Evolutionary conservation across 2,113 vertebrate species (phyloP).

Genomic region (Tautogolabrus adspersus): DNA sequence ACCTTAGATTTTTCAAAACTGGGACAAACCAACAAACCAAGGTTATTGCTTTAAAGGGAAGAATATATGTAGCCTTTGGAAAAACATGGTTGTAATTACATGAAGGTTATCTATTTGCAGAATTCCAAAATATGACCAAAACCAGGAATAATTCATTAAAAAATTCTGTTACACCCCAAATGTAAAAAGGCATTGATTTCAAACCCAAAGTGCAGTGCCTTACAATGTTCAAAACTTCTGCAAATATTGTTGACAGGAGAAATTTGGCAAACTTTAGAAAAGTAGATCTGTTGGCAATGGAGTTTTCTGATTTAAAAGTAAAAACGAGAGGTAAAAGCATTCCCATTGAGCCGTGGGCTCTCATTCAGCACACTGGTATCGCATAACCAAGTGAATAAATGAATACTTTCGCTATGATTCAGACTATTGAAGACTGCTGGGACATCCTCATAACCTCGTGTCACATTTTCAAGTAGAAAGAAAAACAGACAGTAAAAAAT

Average conservation of each 20-base stretch:
- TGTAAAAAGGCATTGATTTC: constrained; percentile 44
- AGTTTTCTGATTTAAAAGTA: constrained; percentile 59
- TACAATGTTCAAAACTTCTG: constrained; percentile 35
- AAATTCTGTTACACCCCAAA: constrained; percentile 23
- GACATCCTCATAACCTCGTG: constrained; percentile 50
- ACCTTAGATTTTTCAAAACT: background rate
- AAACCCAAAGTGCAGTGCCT: constrained; percentile 15
- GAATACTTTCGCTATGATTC: constrained; percentile 42
- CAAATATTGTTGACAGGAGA: constrained; percentile 35
- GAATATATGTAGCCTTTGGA: constrained; percentile 29
- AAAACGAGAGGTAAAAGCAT: constrained; percentile 48
- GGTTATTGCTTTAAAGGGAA: constrained; percentile 10
- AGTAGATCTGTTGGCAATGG: constrained; percentile 35
- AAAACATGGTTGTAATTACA: constrained; percentile 42
- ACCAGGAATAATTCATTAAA: constrained; percentile 33
- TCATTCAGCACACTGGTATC: constrained; percentile 47
- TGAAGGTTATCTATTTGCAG: constrained; percentile 31
- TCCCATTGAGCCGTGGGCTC: constrained; percentile 41
- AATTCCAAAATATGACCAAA: constrained; percentile 21
- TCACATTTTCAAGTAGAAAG: constrained; percentile 34
- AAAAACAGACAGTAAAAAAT: constrained; percentile 23
- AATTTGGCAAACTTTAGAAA: constrained; percentile 50
- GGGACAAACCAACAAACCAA: constrained; percentile 27
- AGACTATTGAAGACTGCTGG: constrained; percentile 43
- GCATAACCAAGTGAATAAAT: constrained; percentile 65